A percentile compares a stretch with the other conserved stretches of the same genome.
Evolutionary conservation across 1,140 invertebrate species (phyloP).

Genomic region (Diorhabda sublineata): DNA sequence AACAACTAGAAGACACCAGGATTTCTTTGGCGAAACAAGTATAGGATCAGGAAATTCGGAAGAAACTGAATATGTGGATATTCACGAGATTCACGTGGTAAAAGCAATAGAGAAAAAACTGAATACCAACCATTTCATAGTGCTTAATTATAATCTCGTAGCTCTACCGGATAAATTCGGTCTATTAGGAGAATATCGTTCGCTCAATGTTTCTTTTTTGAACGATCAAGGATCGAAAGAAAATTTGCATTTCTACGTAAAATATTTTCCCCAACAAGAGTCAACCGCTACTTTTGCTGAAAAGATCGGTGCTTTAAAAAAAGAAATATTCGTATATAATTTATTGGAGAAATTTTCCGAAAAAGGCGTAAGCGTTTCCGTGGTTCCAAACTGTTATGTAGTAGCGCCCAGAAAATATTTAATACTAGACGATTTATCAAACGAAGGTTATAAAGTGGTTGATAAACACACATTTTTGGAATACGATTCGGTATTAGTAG

Average conservation of each 20-base stretch:
- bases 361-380: constrained; percentile 34
- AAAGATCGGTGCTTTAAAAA: constrained; percentile 25
- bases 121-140: constrained; percentile 13
- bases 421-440: constrained; percentile 33
- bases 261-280: constrained; percentile 21
- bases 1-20: no score
- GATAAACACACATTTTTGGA: constrained; percentile 36
- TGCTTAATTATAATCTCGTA: constrained; percentile 15
- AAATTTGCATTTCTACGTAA: constrained; percentile 21
- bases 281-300: constrained; percentile 25
- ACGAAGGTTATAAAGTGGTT: constrained; percentile 30
- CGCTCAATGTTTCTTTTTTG: constrained; percentile 10
- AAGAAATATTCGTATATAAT: constrained; percentile 33
- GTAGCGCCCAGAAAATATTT: constrained; percentile 28
- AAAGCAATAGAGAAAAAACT: constrained; percentile 21
- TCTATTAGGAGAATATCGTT: constrained; percentile 26
- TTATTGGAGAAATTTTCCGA: constrained; percentile 23
- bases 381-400: constrained; percentile 27
- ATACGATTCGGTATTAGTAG: constrained; percentile 32
- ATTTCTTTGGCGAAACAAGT: no score
- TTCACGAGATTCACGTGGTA: constrained; percentile 14
- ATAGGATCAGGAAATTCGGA: not conserved
- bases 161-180: constrained; percentile 21
- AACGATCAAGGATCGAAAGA: not conserved
- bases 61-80: not conserved